Base-by-base conservation (phyloP, 2,797 vertebrate genomes). In the Acanthopagrus latus region DNA sequence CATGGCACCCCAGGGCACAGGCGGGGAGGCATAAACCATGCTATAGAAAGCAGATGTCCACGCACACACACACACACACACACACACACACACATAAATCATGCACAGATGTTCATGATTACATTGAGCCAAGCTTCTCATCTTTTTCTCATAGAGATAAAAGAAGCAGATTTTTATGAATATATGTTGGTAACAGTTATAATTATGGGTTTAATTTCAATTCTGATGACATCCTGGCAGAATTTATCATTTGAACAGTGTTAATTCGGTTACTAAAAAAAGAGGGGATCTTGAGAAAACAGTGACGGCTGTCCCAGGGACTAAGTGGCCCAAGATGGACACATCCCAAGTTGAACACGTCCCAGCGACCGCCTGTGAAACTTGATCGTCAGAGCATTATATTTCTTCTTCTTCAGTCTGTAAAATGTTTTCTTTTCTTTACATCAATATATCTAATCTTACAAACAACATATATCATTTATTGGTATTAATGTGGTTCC, bases 31-130 rank as follows among this genome's bases (percentile, higher is more conserved):
- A 81, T 56, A 74, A 87, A 84, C 73, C 78, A 70, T 67, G 72
- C 54, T 27, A 93, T 81, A 71, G 66, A 86, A 94, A 93, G 75
- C 93, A 94, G 91, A 94, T 94, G 93, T 90, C 59, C 48, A 70
- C 11, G 48, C 67, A 82, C 62, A 81, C 55, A 67, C 71, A 73
- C 60, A 62, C 58, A 67, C 46, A 63, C 25, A 52, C 71, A 73
- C 58, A 76, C 44, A 78, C 71, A 76, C 56, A 71, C 20, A 66
- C 4, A 58, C 25, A 25, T 16, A 74, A 60, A 85, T 78, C 57
- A 74, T 2, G 5, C 76, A 81, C 87, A 89, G 69, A 88, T 89
- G 89, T 86, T 83, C 3, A 51, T 43, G 33, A 77, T 90, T 85
- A 60, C 57, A 64, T 60, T 68, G 77, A 3, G 21, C 58, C 10